Evolutionary conservation across 2,113 vertebrate genomes (phyloP).

Genomic region (Alaudala cheleensis): DNA sequence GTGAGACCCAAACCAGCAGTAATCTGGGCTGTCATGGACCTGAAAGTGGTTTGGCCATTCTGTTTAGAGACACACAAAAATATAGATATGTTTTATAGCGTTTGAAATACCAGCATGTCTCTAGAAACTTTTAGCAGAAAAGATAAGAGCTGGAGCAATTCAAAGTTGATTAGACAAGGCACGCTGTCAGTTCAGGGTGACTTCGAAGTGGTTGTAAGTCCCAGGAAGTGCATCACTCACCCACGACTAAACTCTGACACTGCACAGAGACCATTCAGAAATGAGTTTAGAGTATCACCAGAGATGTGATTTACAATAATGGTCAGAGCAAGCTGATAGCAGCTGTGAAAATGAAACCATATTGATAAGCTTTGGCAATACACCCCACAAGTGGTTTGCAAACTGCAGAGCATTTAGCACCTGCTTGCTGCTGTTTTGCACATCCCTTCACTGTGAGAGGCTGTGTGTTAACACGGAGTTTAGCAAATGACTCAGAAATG

Average conservation of each 20-base stretch:
- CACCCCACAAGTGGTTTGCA: background rate
- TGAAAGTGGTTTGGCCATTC: background rate
- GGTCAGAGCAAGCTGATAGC: background rate
- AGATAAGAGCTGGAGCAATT: background rate
- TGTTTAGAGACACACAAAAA: background rate
- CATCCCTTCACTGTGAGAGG: background rate
- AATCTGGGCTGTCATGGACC: background rate
- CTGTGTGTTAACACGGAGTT: background rate
- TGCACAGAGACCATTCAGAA: background rate
- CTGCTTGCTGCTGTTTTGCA: background rate
- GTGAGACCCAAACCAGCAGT: background rate
- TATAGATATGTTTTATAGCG: background rate
- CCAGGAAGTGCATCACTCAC: background rate
- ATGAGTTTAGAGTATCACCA: background rate
- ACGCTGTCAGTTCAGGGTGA: background rate
- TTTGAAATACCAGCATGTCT: background rate
- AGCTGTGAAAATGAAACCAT: background rate
- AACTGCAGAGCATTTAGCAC: background rate
- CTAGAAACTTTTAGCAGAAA: background rate
- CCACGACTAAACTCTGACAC: background rate
- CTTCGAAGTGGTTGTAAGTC: background rate
- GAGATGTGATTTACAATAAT: background rate
- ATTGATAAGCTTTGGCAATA: background rate
- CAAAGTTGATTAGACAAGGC: background rate
- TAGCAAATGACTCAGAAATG: background rate